Percentiles rank a stretch among this genome's conserved stretches.
These are phyloP conservation scores for Hapalemur alaotrensis DNA, from an alignment of 2,797 vertebrate genomes.

Conservation along the genomic window DNA sequence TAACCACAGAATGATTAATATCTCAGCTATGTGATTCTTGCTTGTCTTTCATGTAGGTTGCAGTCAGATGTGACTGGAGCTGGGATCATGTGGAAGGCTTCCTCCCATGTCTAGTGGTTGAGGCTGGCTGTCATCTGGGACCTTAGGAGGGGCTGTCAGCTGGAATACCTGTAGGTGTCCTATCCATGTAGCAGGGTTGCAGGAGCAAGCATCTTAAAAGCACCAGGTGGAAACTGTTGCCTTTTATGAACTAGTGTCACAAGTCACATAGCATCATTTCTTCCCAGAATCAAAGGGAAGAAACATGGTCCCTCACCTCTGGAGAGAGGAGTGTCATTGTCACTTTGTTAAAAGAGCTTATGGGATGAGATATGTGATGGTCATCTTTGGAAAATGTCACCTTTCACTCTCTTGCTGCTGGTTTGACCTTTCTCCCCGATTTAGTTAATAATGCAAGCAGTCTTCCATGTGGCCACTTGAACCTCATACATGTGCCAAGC, in stretches of 20 bases:
- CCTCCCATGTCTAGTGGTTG: neutral
- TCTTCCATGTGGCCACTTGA: neutral
- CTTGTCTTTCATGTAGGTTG: neutral
- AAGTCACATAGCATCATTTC: neutral
- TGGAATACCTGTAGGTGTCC: neutral
- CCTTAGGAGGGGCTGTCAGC: neutral
- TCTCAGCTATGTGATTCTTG: neutral
- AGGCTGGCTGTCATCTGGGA: neutral
- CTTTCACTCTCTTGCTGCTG: neutral
- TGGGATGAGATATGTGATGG: neutral
- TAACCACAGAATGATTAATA: neutral
- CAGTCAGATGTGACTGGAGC: neutral
- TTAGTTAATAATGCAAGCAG: neutral
- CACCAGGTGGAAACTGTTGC: neutral
- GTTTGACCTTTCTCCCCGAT: neutral
- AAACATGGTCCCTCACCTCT: rapidly evolving
- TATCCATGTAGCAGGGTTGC: neutral
- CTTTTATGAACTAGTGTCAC: neutral
- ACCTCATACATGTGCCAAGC: neutral
- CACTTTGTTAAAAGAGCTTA: neutral
- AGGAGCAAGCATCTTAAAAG: neutral
- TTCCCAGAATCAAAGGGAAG: neutral
- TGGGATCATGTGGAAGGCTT: neutral
- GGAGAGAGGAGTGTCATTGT: neutral
- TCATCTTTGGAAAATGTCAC: neutral